A percentile compares a stretch with the other conserved stretches of the same genome.
Conservation (phyloP, 2,797 vertebrate genomes). For the Setipinna tenuifilis region DNA sequence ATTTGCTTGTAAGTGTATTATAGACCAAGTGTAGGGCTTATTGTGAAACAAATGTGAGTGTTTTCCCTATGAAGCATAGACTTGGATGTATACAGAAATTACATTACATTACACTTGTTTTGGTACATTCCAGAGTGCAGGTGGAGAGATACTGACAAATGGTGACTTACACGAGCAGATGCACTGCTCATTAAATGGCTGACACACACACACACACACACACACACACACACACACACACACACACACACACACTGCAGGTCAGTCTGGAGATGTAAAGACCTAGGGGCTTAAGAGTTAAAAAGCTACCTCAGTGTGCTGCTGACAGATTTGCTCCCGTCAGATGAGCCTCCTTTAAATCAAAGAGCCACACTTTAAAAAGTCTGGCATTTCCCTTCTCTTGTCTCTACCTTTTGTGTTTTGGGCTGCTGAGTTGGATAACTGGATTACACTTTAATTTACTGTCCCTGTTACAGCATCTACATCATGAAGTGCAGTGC, state of each 20-base stretch:
- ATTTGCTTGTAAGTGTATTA: neutral
- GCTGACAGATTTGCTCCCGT: neutral
- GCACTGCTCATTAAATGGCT: neutral
- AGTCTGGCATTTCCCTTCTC: neutral
- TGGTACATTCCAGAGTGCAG: neutral
- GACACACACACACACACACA: conserved; percentile 22
- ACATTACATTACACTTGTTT: too few species aligned
- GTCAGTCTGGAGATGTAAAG: neutral
- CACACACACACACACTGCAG: neutral
- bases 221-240: conserved; percentile 32
- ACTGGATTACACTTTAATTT: too few species aligned
- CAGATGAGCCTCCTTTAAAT: neutral
- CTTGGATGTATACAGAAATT: neutral
- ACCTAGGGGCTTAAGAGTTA: neutral
- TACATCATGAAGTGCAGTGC: too few species aligned
- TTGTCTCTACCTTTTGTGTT: neutral
- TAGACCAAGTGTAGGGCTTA: neutral
- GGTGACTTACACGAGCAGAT: neutral
- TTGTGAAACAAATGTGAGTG: neutral
- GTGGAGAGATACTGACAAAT: neutral
- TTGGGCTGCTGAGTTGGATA: neutral
- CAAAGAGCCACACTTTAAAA: neutral
- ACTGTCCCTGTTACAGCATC: too few species aligned
- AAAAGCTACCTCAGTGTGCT: neutral
- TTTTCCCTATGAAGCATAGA: neutral